Evolutionary conservation across 2,797 vertebrate genomes (phyloP).

Genomic region (Myotis daubentonii): DNA sequence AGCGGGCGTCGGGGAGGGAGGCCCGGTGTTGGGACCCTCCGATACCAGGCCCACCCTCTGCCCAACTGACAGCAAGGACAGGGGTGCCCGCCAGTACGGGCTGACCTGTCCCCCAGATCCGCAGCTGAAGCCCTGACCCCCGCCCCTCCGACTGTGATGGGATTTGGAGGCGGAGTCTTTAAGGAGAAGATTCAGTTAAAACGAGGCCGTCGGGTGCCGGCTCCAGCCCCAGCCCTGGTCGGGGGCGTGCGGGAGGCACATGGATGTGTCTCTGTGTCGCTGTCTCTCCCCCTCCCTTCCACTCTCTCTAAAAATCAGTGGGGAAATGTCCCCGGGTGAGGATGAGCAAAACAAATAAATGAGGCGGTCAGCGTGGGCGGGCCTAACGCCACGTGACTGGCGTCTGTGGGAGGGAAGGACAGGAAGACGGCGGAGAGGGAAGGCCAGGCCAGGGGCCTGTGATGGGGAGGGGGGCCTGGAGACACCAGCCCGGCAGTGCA

Average conservation of each 20-base stretch:
- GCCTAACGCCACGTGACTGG: not conserved
- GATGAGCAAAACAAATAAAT: not conserved
- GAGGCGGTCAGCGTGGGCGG: not conserved
- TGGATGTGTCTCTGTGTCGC: too few species aligned
- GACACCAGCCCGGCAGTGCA: too few species aligned
- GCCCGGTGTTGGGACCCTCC: not conserved
- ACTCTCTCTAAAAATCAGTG: too few species aligned
- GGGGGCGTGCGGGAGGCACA: too few species aligned
- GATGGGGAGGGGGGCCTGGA: too few species aligned
- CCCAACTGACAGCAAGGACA: not conserved
- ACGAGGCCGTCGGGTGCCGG: too few species aligned
- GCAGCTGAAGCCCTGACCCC: not conserved
- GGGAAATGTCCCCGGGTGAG: too few species aligned
- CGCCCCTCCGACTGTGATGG: not conserved
- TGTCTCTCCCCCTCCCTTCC: too few species aligned
- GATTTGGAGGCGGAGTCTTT: not conserved
- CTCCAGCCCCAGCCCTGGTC: too few species aligned
- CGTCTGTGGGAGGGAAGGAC: not conserved
- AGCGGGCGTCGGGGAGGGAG: fast-evolving
- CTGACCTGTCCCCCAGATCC: not conserved
- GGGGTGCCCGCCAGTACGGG: fast-evolving
- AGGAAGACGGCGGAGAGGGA: too few species aligned
- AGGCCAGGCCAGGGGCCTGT: too few species aligned
- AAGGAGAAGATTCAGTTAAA: not conserved
- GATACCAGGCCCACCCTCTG: fast-evolving